Base-by-base conservation (phyloP, 2,113 vertebrate species). In the Lophotis ruficrista region DNA sequence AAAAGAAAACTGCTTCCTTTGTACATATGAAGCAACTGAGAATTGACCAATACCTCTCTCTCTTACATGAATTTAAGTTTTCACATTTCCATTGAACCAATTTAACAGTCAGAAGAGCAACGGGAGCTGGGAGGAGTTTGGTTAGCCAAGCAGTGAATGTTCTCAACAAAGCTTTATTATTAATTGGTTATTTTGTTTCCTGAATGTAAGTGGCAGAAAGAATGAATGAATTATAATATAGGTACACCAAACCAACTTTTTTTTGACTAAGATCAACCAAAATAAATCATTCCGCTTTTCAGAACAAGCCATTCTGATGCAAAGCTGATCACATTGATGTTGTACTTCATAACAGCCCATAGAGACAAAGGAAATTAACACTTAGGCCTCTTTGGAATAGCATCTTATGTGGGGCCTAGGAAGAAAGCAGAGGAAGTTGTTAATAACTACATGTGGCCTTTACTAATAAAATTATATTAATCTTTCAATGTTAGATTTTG, bases 71-170 rank as follows among this genome's bases (percentile, higher is more conserved):
- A 65, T 50, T 78, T 43, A 41, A 56, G 13, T 48, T 79, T 72
- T 53, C 60, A 53, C 2, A 1, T 33, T 48, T 70, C 51, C 47
- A 62, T 4, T 53, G 24, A 37, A 48, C 22, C 0, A 0, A 10
- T 62, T 88, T 30, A 88, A 65, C 8, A 85, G 60, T 22, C 24
- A 43, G 58, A 89, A 80, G 17, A 80, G 38, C 14, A n/a, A 64
- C 38, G 2, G 10, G 17, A 41, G n/a, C 24, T 57, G 31, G 31
- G 47, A 77, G 18, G 38, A 62, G 54, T 61, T 14, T 53, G 51
- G 73, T 58, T 25, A 87, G 41, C 33, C 54, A 51, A 80, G 24
- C 35, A 82, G n/a, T 12, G 17, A 38, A 41, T 54, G 14, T 31
- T 89, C 27, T 71, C 30, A 73, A 83, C 6, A 56, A 62, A 77